phyloP scores from a whole-genome alignment of 2,888 invertebrate genomes.

The Pristionchus maxplancki region DNA sequence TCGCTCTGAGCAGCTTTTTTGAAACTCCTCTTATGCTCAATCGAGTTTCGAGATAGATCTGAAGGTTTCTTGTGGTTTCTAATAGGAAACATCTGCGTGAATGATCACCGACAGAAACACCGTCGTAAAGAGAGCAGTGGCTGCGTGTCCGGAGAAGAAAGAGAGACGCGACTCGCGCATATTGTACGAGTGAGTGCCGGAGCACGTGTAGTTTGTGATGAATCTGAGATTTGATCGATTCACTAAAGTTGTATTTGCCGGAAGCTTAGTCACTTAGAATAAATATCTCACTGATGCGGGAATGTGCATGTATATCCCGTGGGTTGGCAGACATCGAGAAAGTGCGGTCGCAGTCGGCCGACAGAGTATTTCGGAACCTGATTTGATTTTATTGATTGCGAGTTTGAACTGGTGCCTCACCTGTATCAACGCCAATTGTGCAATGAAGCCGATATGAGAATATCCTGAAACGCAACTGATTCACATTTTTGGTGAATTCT shows the following conservation, averaged over 20 bases:
- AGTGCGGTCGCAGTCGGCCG: conserved; percentile 93
- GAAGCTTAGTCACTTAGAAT: too few species aligned
- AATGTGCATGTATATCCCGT: conserved; percentile 56
- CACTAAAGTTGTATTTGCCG: too few species aligned
- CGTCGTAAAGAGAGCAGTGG: background rate
- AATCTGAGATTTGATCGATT: conserved; percentile 48
- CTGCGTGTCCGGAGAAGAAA: background rate
- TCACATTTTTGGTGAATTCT: background rate
- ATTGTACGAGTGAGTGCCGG: conserved; percentile 50
- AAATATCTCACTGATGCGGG: conserved; percentile 7
- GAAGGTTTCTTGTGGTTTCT: background rate
- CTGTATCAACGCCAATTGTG: conserved; percentile 60
- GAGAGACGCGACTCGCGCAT: conserved; percentile 61
- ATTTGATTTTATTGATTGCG: background rate
- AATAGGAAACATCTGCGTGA: background rate
- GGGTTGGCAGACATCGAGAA: conserved; percentile 90
- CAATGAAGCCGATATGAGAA: conserved; percentile 65
- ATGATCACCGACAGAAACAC: background rate
- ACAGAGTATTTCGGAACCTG: conserved; percentile 86
- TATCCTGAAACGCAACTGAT: conserved; percentile 56
- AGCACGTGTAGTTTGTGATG: conserved; percentile 60
- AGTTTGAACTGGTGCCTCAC: too few species aligned
- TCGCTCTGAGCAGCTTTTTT: background rate
- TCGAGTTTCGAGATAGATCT: background rate
- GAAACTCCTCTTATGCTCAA: background rate